Conservation (phyloP, 2,888 invertebrate species). For the Zelleria hepariella region DNA sequence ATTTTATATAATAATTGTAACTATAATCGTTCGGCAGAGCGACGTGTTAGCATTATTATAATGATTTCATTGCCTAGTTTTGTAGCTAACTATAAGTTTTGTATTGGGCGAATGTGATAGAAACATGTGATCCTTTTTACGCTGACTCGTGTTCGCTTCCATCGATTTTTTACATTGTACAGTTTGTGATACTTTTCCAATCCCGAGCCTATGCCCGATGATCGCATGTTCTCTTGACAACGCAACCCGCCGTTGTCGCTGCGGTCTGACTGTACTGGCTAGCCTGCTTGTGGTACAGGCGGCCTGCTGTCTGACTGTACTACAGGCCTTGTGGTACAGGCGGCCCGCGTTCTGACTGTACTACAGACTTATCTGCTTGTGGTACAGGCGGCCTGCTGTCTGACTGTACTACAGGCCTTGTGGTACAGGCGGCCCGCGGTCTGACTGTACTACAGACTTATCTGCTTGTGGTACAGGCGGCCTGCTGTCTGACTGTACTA, state of each 20-base stretch:
- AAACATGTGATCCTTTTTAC: slow-evolving; percentile 25
- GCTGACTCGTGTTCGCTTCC: slow-evolving; percentile 10
- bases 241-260: no score
- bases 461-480: slow-evolving; percentile 13
- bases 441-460: slow-evolving; percentile 21
- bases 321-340: neutral
- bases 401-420: slow-evolving; percentile 15
- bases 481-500: slow-evolving; percentile 23
- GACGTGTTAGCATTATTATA: neutral
- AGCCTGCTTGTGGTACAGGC: neutral
- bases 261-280: slow-evolving; percentile 31
- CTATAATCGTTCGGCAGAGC: neutral
- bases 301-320: slow-evolving; percentile 27
- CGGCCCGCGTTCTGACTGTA: slow-evolving; percentile 39
- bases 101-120: slow-evolving; percentile 29
- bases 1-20: slow-evolving; percentile 12
- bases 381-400: slow-evolving; percentile 22
- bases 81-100: slow-evolving; percentile 27
- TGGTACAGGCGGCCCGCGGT: no score
- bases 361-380: neutral
- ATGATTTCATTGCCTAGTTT: neutral
- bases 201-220: neutral
- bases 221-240: neutral
- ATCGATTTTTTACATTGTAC: slow-evolving; percentile 24
- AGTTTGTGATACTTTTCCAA: slow-evolving; percentile 27